Evolutionary conservation across 2,888 invertebrate genomes (phyloP).

Genomic region (Hedya salicella): DNA sequence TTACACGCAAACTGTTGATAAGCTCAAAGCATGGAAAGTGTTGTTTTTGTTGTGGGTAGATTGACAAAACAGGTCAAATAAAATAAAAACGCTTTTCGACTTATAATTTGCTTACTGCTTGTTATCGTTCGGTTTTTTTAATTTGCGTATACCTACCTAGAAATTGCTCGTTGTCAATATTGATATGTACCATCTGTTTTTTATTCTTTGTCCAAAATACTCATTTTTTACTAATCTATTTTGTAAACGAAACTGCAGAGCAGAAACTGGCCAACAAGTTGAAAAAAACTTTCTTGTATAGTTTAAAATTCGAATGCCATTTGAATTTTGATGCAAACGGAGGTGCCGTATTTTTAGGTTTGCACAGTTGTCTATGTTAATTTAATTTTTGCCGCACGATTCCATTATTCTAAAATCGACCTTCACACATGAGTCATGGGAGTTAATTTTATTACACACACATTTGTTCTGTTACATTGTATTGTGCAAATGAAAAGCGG

Average conservation of each 20-base stretch:
- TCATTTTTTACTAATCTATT: not conserved
- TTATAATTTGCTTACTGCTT: not conserved
- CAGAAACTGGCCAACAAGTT: not conserved
- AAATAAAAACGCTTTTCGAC: not conserved
- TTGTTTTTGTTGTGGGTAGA: slow-evolving; percentile 26
- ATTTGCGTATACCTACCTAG: slow-evolving; percentile 9
- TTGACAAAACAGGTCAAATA: not conserved
- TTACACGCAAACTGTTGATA: too few relatives aligned
- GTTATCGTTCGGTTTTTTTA: too few relatives aligned
- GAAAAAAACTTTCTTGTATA: not conserved
- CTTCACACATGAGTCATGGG: slow-evolving; percentile 15
- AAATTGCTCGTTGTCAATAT: not conserved
- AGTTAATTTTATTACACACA: slow-evolving; percentile 14
- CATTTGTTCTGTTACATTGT: not conserved
- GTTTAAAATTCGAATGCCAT: slow-evolving; percentile 16
- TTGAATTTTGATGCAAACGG: slow-evolving; percentile 12
- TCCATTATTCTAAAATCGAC: slow-evolving; percentile 13
- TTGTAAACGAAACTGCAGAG: not conserved
- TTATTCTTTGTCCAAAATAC: not conserved
- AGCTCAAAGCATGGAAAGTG: not conserved
- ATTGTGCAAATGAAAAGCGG: slow-evolving; percentile 14
- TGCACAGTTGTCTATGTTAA: slow-evolving; percentile 38
- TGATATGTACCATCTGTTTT: slow-evolving; percentile 9
- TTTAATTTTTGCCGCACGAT: slow-evolving; percentile 24
- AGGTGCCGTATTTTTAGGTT: slow-evolving; percentile 13